These are phyloP conservation scores for Cyphomyrus discorhynchus DNA, from an alignment of 2,113 vertebrate species.

Conservation along the genomic window DNA sequence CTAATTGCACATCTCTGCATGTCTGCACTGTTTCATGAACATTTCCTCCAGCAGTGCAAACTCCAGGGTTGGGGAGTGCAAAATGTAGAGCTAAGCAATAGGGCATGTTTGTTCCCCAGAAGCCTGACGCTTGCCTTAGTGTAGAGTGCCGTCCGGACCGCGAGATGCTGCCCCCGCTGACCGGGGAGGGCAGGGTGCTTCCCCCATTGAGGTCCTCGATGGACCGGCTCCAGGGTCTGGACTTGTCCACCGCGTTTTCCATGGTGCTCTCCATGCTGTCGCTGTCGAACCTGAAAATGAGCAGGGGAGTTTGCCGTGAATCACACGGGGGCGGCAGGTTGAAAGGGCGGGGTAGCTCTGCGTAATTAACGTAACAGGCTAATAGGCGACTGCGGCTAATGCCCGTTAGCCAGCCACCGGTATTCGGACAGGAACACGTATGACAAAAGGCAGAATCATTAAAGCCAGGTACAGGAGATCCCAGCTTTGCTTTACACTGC, in stretches of 20 bases:
- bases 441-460: background rate
- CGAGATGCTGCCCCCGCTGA: conserved; percentile 67
- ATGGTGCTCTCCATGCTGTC: conserved; percentile 76
- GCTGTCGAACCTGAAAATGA: conserved; percentile 76
- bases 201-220: conserved; percentile 95
- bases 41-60: background rate
- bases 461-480: background rate
- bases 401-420: background rate
- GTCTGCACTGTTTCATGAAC: background rate
- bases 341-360: background rate
- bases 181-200: conserved; percentile 81
- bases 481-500: background rate
- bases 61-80: background rate
- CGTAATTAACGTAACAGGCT: background rate
- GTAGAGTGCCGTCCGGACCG: conserved; percentile 78
- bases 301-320: background rate
- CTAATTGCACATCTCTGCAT: background rate
- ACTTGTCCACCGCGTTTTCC: conserved; percentile 79
- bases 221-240: conserved; percentile 88
- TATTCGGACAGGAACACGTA: background rate
- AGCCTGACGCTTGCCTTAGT: conserved; percentile 47
- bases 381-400: background rate
- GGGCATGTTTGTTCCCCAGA: background rate
- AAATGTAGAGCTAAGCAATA: background rate
- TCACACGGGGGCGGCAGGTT: background rate